Percentiles rank a stretch among this genome's conserved stretches.
These are phyloP conservation scores for Gisinianus flammeolus DNA, from an alignment of 2,888 invertebrate genomes.

Conservation along the genomic window DNA sequence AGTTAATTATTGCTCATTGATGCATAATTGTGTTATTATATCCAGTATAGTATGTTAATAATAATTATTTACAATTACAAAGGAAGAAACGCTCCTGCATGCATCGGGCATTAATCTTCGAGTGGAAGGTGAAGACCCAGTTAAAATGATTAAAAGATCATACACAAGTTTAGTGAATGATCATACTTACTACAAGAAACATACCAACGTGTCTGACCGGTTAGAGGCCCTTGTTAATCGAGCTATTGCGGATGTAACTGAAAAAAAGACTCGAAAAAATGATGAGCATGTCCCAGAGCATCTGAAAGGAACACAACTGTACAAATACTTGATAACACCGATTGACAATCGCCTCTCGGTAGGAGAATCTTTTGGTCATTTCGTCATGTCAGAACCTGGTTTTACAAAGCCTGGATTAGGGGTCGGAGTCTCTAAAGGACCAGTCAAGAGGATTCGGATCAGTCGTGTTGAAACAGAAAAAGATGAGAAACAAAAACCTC, in stretches of 20 bases:
- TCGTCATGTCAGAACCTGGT: slow-evolving; percentile 10
- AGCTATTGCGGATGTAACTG: slow-evolving; percentile 8
- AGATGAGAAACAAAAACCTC: not conserved
- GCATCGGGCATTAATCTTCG: not conserved
- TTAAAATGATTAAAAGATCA: not conserved
- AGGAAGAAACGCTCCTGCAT: not conserved
- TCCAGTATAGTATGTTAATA: not conserved
- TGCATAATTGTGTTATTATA: too few species aligned
- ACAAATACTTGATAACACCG: slow-evolving; percentile 29
- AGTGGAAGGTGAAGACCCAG: not conserved
- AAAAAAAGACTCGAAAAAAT: not conserved
- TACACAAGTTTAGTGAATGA: not conserved
- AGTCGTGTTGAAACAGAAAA: not conserved
- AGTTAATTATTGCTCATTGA: too few species aligned
- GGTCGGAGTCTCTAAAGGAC: not conserved
- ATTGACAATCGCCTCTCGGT: not conserved
- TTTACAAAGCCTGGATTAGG: not conserved
- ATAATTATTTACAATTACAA: not conserved
- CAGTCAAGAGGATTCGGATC: not conserved
- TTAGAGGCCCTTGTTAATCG: not conserved
- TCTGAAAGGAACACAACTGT: slow-evolving; percentile 19
- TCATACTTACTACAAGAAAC: slow-evolving; percentile 2
- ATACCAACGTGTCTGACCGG: not conserved
- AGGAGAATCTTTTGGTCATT: slow-evolving; percentile 24
- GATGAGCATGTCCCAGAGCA: slow-evolving; percentile 7